These are phyloP conservation scores for Formica aserva DNA, from an alignment of 2,888 invertebrate genomes.

Conservation along the genomic window DNA sequence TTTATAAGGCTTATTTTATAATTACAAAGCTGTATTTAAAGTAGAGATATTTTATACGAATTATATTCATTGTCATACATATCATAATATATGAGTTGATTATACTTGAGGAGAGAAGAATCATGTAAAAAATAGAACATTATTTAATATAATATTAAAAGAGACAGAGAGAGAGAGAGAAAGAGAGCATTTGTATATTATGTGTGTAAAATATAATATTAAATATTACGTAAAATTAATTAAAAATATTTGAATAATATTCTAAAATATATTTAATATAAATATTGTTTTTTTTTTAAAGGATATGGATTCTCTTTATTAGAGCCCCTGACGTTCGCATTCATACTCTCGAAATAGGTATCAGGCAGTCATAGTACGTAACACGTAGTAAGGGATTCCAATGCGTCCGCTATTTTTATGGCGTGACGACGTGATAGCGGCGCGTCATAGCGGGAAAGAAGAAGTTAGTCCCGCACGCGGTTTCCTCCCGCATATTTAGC, in stretches of 20 bases:
- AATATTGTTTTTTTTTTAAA: neutral
- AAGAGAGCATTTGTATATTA: neutral
- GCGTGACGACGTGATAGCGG: slow-evolving; percentile 52
- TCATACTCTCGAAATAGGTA: slow-evolving; percentile 34
- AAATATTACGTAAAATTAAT: neutral
- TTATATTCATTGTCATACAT: neutral
- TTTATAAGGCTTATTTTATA: neutral
- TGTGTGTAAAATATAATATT: neutral
- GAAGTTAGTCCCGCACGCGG: slow-evolving; percentile 46
- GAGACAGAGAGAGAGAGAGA: neutral
- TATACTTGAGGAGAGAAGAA: neutral
- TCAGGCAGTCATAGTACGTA: neutral
- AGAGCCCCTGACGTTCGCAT: neutral
- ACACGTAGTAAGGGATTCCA: slow-evolving; percentile 36
- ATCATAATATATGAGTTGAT: neutral
- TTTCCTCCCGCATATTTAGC: slow-evolving; percentile 77
- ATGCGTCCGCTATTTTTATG: slow-evolving; percentile 56
- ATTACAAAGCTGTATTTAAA: neutral
- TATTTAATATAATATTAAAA: neutral
- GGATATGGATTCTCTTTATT: neutral
- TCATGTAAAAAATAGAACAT: neutral
- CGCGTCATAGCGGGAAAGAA: slow-evolving; percentile 43
- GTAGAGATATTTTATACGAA: neutral
- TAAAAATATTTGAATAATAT: neutral
- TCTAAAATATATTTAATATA: neutral